Evolutionary conservation across 1,140 invertebrate genomes (phyloP).

Genomic region (Leptinotarsa undecemlineata): DNA sequence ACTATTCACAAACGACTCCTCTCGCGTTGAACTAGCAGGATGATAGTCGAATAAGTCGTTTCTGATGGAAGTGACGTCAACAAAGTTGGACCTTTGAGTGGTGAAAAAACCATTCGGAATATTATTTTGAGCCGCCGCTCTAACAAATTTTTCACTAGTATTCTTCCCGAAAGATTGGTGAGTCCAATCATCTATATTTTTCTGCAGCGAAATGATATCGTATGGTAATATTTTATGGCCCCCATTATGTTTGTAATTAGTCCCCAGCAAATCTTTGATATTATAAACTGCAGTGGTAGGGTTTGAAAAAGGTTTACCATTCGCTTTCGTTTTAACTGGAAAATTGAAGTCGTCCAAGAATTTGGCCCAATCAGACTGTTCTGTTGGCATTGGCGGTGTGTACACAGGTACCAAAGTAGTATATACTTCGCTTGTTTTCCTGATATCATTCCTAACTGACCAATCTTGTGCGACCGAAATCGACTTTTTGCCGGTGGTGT

Average conservation of each 20-base stretch:
- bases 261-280: slow-evolving; percentile 44
- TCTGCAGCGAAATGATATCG: slow-evolving; percentile 73
- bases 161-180: slow-evolving; percentile 70
- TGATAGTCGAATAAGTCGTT: slow-evolving; percentile 59
- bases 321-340: slow-evolving; percentile 28
- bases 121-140: slow-evolving; percentile 66
- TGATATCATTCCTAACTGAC: slow-evolving; percentile 3
- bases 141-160: slow-evolving; percentile 32
- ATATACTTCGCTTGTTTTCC: slow-evolving; percentile 28
- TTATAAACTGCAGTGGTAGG: slow-evolving; percentile 42
- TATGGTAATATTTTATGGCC: slow-evolving; percentile 58
- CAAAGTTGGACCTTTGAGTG: slow-evolving; percentile 56
- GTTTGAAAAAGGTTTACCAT: slow-evolving; percentile 13
- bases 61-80: slow-evolving; percentile 42
- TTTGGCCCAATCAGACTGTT: slow-evolving; percentile 43
- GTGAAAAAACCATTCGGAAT: slow-evolving; percentile 79
- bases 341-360: slow-evolving; percentile 35
- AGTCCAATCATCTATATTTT: slow-evolving; percentile 84
- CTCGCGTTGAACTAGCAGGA: slow-evolving; percentile 59
- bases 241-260: slow-evolving; percentile 1
- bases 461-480: slow-evolving; percentile 9
- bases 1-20: slow-evolving; percentile 51
- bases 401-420: slow-evolving; percentile 41
- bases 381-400: slow-evolving; percentile 39
- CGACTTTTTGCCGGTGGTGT: slow-evolving; percentile 61